Percentiles rank a stretch among this genome's conserved stretches.
phyloP scores from a whole-genome alignment of 2,888 invertebrate genomes.

The Caenorhabditis drosophilae region DNA sequence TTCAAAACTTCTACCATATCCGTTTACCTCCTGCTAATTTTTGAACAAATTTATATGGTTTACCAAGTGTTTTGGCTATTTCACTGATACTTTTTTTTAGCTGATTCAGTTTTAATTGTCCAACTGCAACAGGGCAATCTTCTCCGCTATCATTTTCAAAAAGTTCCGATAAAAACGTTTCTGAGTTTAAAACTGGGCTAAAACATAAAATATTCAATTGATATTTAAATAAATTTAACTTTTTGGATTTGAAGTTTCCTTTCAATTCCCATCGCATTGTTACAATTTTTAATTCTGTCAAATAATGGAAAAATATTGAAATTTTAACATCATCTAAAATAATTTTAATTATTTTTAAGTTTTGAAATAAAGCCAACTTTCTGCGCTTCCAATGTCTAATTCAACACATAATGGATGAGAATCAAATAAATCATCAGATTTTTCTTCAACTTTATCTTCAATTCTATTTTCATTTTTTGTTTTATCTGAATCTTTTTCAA shows the following conservation, averaged over 20 bases:
- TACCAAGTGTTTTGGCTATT: conserved; percentile 25
- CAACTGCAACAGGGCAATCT: too few species aligned
- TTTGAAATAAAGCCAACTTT: background rate
- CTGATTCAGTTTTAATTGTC: too few species aligned
- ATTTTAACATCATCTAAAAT: conserved; percentile 24
- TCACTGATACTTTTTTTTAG: background rate
- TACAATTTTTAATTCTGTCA: conserved; percentile 31
- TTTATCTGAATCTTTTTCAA: conserved; percentile 8
- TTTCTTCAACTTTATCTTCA: conserved; percentile 14
- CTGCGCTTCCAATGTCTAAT: conserved; percentile 12
- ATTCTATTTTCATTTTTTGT: conserved; percentile 20
- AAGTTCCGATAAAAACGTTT: too few species aligned
- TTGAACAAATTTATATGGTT: conserved; percentile 43
- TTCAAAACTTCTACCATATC: too few species aligned
- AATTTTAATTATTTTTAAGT: background rate
- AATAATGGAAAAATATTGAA: conserved; percentile 22
- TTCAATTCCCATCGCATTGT: conserved; percentile 28
- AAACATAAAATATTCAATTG: conserved; percentile 15
- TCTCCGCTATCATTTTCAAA: too few species aligned
- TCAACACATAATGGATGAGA: conserved; percentile 31
- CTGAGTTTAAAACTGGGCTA: too few species aligned
- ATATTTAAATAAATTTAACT: too few species aligned
- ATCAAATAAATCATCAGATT: conserved; percentile 13
- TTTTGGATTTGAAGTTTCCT: too few species aligned
- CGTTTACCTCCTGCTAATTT: conserved; percentile 24